Conservation (phyloP, 2,797 vertebrate species). For the Naso thynnoides region DNA sequence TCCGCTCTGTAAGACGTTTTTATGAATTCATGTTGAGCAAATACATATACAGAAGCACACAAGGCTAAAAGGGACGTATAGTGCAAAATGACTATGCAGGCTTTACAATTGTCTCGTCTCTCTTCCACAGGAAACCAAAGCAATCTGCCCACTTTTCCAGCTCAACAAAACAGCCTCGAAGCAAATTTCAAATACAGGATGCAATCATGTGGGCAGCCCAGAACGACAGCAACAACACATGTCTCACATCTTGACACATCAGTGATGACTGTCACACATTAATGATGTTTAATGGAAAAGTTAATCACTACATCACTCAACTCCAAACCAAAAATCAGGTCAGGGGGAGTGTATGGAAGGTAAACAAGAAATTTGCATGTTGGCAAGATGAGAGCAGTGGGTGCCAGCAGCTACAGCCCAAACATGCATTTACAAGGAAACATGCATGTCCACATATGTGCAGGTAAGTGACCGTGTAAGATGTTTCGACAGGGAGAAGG, state of each 20-base stretch:
- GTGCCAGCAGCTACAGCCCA: background rate
- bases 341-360: background rate
- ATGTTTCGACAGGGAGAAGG: background rate
- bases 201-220: background rate
- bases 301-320: constrained; percentile 53
- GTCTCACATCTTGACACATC: constrained; percentile 15
- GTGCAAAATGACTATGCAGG: background rate
- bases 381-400: constrained; percentile 1
- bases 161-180: background rate
- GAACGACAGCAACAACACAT: constrained; percentile 13
- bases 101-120: background rate
- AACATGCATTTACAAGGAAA: background rate
- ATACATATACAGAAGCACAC: background rate
- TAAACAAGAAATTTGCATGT: constrained; percentile 20
- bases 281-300: constrained; percentile 50
- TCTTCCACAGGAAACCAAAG: background rate
- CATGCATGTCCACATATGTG: background rate
- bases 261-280: constrained; percentile 27
- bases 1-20: background rate
- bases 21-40: background rate
- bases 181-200: constrained; percentile 3
- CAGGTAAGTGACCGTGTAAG: background rate
- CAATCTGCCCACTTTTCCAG: background rate
- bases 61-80: background rate
- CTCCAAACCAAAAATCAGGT: background rate